Evolutionary conservation across 2,113 vertebrate genomes (phyloP).

Genomic region (Carassius auratus): DNA sequence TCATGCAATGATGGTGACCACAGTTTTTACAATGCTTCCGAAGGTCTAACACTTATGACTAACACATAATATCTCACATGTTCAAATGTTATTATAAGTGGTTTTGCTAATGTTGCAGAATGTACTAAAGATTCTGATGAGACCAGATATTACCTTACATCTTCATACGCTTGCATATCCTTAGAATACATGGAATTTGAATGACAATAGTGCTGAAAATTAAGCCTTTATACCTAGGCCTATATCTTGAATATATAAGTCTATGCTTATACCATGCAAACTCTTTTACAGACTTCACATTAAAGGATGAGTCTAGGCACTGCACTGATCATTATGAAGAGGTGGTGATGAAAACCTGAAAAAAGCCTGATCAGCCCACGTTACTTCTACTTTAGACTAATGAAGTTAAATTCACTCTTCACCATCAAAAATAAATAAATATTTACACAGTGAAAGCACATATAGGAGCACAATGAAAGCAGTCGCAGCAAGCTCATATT

Average conservation of each 20-base stretch:
- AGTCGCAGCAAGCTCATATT: neutral
- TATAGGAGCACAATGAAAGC: neutral
- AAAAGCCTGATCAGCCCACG: constrained; percentile 3
- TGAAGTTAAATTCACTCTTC: neutral
- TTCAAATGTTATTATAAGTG: neutral
- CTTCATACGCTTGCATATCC: neutral
- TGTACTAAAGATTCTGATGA: neutral
- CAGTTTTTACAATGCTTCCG: neutral
- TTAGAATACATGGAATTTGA: neutral
- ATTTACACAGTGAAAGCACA: neutral
- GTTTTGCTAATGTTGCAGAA: constrained; percentile 13
- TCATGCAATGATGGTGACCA: neutral
- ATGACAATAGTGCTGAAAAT: neutral
- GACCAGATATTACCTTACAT: constrained; percentile 5
- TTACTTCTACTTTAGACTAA: constrained; percentile 1
- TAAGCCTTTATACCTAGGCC: no score
- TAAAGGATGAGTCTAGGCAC: neutral
- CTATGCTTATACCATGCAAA: neutral
- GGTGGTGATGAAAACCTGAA: constrained; percentile 20
- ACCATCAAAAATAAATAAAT: neutral
- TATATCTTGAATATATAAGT: constrained; percentile 6
- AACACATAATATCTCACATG: neutral
- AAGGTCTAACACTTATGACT: neutral
- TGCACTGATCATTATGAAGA: neutral
- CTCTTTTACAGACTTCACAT: constrained; percentile 9